A percentile compares a stretch with the other conserved stretches of the same genome.
These are phyloP conservation scores for Pterostichus madidus DNA, from an alignment of 2,888 invertebrate species.

Conservation along the genomic window DNA sequence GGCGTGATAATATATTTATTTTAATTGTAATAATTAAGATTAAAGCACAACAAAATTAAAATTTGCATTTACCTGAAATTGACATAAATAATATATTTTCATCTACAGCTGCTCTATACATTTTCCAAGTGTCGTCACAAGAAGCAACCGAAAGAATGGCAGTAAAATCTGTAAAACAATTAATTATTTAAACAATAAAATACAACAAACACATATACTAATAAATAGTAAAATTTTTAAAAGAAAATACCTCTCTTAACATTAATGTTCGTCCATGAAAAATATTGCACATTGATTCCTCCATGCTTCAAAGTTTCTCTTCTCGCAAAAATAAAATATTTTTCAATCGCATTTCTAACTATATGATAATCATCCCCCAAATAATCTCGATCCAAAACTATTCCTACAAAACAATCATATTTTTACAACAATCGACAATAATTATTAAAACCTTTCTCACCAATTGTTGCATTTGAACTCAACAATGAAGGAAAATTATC, in stretches of 20 bases:
- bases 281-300: slow-evolving; percentile 85
- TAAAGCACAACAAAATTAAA: background rate
- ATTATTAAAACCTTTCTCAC: slow-evolving; percentile 76
- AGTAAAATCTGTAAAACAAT: slow-evolving; percentile 81
- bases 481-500: slow-evolving; percentile 87
- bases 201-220: background rate
- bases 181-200: background rate
- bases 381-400: slow-evolving; percentile 85
- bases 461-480: slow-evolving; percentile 86
- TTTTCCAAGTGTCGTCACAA: slow-evolving; percentile 86
- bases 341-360: slow-evolving; percentile 83
- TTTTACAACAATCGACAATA: background rate
- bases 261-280: slow-evolving; percentile 84
- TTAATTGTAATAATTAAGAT: background rate
- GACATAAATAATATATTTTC: slow-evolving; percentile 86
- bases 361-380: slow-evolving; percentile 82
- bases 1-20: too few species aligned
- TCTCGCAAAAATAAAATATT: slow-evolving; percentile 77
- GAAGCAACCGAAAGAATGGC: slow-evolving; percentile 87
- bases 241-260: slow-evolving; percentile 83
- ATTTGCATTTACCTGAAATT: slow-evolving; percentile 80
- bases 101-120: slow-evolving; percentile 82
- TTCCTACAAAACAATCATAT: slow-evolving; percentile 77
- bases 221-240: background rate
- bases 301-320: slow-evolving; percentile 84